Percentiles rank a stretch among this genome's conserved stretches.
Evolutionary conservation across 1,140 invertebrate species (phyloP).

Genomic region (Brachionus paranguensis): DNA sequence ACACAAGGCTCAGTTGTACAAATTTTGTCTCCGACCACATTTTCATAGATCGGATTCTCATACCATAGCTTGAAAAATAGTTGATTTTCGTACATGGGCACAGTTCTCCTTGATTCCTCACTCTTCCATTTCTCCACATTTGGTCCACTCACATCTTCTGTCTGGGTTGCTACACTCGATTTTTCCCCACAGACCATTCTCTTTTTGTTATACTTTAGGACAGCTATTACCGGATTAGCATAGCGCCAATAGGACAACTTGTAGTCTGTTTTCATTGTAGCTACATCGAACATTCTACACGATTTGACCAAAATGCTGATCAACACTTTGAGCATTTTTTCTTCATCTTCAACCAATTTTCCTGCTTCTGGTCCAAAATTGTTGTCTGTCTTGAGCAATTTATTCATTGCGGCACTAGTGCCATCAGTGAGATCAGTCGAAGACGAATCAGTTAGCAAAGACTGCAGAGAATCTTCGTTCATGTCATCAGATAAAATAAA

Average conservation of each 20-base stretch:
- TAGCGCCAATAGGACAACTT: background rate
- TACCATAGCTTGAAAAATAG: background rate
- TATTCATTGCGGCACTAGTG: background rate
- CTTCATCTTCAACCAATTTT: background rate
- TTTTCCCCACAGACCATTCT: background rate
- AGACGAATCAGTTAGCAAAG: background rate
- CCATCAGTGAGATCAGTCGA: background rate
- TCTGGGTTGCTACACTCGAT: background rate
- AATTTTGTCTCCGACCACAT: background rate
- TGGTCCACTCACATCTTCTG: background rate
- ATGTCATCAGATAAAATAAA: background rate
- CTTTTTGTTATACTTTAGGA: background rate
- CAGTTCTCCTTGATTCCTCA: background rate
- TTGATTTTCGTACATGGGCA: background rate
- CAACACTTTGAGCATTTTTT: constrained; percentile 17
- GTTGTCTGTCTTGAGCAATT: background rate
- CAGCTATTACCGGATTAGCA: constrained; percentile 34
- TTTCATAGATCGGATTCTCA: background rate
- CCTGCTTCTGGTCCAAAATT: background rate
- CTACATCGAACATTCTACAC: constrained; percentile 18
- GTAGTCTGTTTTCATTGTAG: background rate
- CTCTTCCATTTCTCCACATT: background rate
- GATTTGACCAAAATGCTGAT: constrained; percentile 23
- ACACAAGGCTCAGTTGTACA: background rate
- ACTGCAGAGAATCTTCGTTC: background rate